Evolutionary conservation across 2,113 vertebrate genomes (phyloP).

Genomic region (Mugil cephalus): DNA sequence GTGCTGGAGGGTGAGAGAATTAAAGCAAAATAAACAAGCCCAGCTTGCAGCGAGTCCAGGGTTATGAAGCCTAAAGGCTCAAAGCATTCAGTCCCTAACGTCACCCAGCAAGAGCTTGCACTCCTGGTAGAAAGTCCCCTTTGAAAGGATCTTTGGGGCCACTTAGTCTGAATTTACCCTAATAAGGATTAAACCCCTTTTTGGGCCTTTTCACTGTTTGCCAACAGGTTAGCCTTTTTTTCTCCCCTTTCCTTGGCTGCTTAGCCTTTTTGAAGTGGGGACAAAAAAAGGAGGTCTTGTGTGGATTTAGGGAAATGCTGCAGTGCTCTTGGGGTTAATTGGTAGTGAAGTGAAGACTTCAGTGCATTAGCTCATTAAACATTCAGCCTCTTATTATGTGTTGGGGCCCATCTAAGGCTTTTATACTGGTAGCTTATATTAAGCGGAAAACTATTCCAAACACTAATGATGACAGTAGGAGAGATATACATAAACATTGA

Average conservation of each 20-base stretch:
- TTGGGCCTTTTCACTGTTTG: slow-evolving; percentile 89
- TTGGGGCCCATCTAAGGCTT: no score
- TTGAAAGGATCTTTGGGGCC: slow-evolving; percentile 92
- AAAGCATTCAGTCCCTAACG: slow-evolving; percentile 62
- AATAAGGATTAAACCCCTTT: slow-evolving; percentile 96
- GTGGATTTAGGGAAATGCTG: slow-evolving; percentile 96
- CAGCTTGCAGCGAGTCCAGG: slow-evolving; percentile 64
- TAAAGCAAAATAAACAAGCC: slow-evolving; percentile 81
- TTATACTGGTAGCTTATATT: slow-evolving; percentile 31
- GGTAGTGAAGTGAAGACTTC: slow-evolving; percentile 94
- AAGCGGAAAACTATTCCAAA: slow-evolving; percentile 69
- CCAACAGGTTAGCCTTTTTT: slow-evolving; percentile 98
- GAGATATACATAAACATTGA: slow-evolving; percentile 18
- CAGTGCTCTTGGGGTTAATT: slow-evolving; percentile 96
- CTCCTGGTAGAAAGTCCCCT: slow-evolving; percentile 76
- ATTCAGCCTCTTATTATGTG: slow-evolving; percentile 84
- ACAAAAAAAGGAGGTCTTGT: slow-evolving; percentile 88
- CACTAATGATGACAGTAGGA: slow-evolving; percentile 37
- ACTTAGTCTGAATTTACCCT: slow-evolving; percentile 96
- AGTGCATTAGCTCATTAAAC: slow-evolving; percentile 93
- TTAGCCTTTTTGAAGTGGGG: slow-evolving; percentile 92
- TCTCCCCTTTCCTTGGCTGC: slow-evolving; percentile 88
- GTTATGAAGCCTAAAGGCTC: slow-evolving; percentile 71
- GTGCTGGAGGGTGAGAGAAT: slow-evolving; percentile 69
- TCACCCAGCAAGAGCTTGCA: slow-evolving; percentile 61